phyloP scores from a whole-genome alignment of 2,113 vertebrate genomes.

The Spea bombifrons region DNA sequence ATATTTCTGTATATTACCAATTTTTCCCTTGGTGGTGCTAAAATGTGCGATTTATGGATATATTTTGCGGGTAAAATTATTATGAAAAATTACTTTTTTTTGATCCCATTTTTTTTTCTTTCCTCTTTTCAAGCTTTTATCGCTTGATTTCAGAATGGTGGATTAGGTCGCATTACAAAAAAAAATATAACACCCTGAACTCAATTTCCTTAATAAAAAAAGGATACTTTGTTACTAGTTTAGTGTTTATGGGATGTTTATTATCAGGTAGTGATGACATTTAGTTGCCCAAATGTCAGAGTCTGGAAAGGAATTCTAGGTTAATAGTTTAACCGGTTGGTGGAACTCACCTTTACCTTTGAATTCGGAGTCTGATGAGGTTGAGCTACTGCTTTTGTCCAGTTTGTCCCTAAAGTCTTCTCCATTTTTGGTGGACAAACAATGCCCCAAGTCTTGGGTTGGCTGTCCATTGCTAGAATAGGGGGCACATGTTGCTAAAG shows the following conservation, averaged over 20 bases:
- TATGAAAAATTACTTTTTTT: not conserved
- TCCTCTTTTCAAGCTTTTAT: too few species aligned
- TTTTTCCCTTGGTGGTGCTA: not conserved
- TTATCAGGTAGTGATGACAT: not conserved
- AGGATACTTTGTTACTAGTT: not conserved
- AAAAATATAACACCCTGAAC: not conserved
- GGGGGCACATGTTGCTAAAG: conserved; percentile 92
- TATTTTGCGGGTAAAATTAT: not conserved
- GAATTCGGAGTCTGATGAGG: conserved; percentile 92
- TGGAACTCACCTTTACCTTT: conserved; percentile 80
- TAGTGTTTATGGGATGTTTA: not conserved
- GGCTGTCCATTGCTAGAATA: conserved; percentile 92
- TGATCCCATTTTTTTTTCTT: not conserved
- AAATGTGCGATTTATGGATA: not conserved
- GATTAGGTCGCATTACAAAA: too few species aligned
- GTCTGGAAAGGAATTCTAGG: not conserved
- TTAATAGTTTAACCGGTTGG: not conserved
- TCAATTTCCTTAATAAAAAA: not conserved
- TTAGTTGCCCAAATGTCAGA: not conserved
- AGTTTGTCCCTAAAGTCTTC: conserved; percentile 89
- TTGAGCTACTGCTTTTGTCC: conserved; percentile 84
- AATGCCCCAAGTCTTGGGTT: conserved; percentile 76
- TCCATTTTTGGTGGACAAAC: conserved; percentile 76
- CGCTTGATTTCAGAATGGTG: too few species aligned
- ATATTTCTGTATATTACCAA: not conserved